Evolutionary conservation across 2,113 vertebrate species (phyloP), one percentile per base, ranked within the genome.

Genomic region (Taurulus bubalis): DNA sequence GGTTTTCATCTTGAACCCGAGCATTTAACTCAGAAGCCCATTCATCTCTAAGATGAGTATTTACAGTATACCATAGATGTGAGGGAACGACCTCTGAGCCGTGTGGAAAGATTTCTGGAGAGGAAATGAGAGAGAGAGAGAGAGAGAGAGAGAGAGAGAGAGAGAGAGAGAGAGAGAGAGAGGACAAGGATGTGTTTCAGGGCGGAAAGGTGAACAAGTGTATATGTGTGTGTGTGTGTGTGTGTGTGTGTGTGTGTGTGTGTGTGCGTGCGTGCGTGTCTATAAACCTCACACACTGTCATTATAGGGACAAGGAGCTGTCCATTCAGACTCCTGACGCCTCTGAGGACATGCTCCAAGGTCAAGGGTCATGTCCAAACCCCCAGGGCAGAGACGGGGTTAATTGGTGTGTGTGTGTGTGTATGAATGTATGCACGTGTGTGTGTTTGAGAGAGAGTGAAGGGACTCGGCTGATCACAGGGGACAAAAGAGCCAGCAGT

Each of bases 331-430:
- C 42, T 38, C 36, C 49, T 14, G 45, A 74, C 69, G 38, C 80
- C 76, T 77, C 71, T 34, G 26, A 75, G 40, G 59, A 79, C 36
- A 75, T 69, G 83, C 63, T 63, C 55, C 56, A 28, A 80, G 92
- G 88, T 88, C 86, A 90, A 76, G 59, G 91, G 86, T 87, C 66
- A 38, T 34, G 66, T 82, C 63, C 64, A 75, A 80, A 75, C 75
- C 66, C 66, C 55, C 10, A 28, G 84, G 87, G 89, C 87, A 86
- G 45, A 84, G 63, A 73, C 20, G n/a, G 73, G 87, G 83, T 87
- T 90, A 88, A 87, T 87, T 87, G 63, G 75, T 64, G 68, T 55
- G 47, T 34, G 15, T 71, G 49, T 66, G 24, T 51, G 75, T 76
- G 40, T 80, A 68, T 76, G 64, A 58, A 77, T 78, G 77, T 86